A percentile compares a stretch with the other conserved stretches of the same genome.
phyloP scores from a whole-genome alignment of 2,797 vertebrate species.

The Falco rusticolus region DNA sequence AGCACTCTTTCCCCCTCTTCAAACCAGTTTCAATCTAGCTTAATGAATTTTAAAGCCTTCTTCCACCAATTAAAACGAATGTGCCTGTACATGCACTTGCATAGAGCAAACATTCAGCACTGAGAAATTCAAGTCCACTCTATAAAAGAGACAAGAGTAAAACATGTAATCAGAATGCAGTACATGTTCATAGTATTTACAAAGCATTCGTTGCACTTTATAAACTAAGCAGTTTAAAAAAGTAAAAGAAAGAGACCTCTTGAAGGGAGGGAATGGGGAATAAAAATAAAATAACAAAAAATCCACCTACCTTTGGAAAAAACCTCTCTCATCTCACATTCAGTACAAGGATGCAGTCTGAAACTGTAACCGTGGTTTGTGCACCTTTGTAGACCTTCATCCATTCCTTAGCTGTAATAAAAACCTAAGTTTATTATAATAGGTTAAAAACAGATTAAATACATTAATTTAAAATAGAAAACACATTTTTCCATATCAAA shows the following conservation, averaged over 20 bases:
- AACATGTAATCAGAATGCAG: background rate
- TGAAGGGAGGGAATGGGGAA: background rate
- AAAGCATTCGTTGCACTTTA: background rate
- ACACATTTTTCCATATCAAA: background rate
- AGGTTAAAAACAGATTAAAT: background rate
- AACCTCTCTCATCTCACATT: background rate
- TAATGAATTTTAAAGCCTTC: background rate
- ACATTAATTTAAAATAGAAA: background rate
- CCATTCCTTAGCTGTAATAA: constrained; percentile 45
- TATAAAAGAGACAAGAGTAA: background rate
- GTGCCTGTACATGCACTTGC: rapidly evolving
- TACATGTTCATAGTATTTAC: background rate
- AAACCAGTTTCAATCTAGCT: background rate
- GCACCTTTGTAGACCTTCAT: constrained; percentile 54
- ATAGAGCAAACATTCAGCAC: background rate
- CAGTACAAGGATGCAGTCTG: background rate
- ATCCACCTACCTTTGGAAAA: constrained; percentile 6
- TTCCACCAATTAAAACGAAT: background rate
- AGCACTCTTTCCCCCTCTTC: background rate
- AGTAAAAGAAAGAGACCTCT: background rate
- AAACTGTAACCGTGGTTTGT: background rate
- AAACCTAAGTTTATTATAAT: background rate
- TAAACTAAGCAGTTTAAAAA: background rate
- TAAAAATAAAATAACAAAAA: background rate
- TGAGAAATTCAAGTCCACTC: background rate